Conservation (phyloP, 2,888 invertebrate genomes). For the Homarus gammarus region DNA sequence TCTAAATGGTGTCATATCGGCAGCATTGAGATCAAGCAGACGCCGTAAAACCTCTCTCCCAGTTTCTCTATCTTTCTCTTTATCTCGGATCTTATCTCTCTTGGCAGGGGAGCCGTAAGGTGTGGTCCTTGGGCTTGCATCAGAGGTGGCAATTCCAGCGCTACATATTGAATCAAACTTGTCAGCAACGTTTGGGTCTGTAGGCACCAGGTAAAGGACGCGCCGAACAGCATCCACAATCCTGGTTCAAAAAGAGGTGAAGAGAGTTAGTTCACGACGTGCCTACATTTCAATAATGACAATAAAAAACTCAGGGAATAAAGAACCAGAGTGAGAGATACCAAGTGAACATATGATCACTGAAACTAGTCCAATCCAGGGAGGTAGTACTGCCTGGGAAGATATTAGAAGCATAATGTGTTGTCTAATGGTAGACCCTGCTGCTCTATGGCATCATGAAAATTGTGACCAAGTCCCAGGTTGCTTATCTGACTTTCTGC, state of each 20-base stretch:
- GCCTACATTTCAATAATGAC: not conserved
- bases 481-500: too few relatives aligned
- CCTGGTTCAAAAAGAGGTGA: not conserved
- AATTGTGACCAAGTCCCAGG: too few relatives aligned
- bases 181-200: conserved; percentile 80
- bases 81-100: conserved; percentile 65
- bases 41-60: conserved; percentile 77
- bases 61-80: conserved; percentile 64
- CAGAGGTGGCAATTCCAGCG: conserved; percentile 39
- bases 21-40: conserved; percentile 79
- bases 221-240: conserved; percentile 79
- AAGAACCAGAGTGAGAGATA: not conserved
- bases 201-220: conserved; percentile 80
- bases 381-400: too few relatives aligned
- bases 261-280: too few relatives aligned
- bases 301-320: not conserved
- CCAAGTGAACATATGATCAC: not conserved
- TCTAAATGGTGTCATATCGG: conserved; percentile 80
- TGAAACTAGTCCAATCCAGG: too few relatives aligned
- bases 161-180: conserved; percentile 79
- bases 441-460: too few relatives aligned
- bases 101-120: conserved; percentile 70
- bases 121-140: conserved; percentile 63
- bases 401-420: too few relatives aligned
- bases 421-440: too few relatives aligned